Evolutionary conservation across 2,888 invertebrate species (phyloP), one percentile per base, ranked within the genome.

Genomic region (Hydriomena furcata): DNA sequence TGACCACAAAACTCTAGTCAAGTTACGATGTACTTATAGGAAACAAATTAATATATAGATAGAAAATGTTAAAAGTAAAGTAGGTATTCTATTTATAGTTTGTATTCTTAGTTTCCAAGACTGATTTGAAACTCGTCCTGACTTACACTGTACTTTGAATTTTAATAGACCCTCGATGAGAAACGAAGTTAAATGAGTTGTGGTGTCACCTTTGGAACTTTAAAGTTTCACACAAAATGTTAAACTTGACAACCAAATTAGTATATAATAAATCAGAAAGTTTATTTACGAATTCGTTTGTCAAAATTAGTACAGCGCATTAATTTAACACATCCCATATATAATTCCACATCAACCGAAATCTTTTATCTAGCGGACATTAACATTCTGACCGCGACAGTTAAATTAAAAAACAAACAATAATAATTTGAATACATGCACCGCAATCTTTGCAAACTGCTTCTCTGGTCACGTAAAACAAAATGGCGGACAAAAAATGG

Each of bases 391-490:
- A 38, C 66, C 77, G 71, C 68, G 73, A 43, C 53, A 48, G 54
- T 58, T 60, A 52, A 68, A 72, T 74, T 73, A 74, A 77, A 74
- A 74, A 76, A 76, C 78, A 70, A 71, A 71, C 71, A 79, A 80
- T 77, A 82, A 81, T 82, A 77, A 81, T 84, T 81, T 76, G 76
- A 70, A 79, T 76, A 79, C 79, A 82, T 79, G 81, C 80, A 76
- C 61, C 68, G 68, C 82, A 80, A 85, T 85, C 85, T 86, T 84
- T 62, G 73, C 78, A 65, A 67, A 76, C 65, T 47, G 71, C 65
- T 59, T 71, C 79, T 73, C 71, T 66, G 82, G 86, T 88, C 88
- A 87, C 88, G 87, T 88, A 82, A 67, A 73, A 63, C 74, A 73
- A 73, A 84, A 82, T 72, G 78, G 71, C 71, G 73, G 71, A 73